phyloP scores from a whole-genome alignment of 2,888 invertebrate genomes.

The Ennomos quercinarius region DNA sequence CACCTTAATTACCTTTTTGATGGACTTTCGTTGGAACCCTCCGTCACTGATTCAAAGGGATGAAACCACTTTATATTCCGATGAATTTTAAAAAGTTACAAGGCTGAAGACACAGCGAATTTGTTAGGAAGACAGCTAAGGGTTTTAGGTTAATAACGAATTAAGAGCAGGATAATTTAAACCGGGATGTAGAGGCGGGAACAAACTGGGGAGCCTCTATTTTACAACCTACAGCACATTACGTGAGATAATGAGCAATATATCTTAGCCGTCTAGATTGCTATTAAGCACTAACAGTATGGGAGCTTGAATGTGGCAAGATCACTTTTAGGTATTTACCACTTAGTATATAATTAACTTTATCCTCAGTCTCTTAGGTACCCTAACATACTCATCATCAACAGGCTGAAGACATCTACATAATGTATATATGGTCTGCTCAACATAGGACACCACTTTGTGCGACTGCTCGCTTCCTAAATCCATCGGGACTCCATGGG shows the following conservation, averaged over 20 bases:
- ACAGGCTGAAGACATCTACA: too few relatives aligned
- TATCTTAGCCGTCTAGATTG: conserved; percentile 43
- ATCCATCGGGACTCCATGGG: too few relatives aligned
- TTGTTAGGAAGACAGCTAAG: conserved; percentile 12
- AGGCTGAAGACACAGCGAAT: conserved; percentile 31
- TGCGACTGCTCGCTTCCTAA: too few relatives aligned
- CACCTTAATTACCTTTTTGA: conserved; percentile 72
- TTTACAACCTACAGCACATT: conserved; percentile 40
- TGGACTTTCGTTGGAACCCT: conserved; percentile 57
- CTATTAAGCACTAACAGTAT: conserved; percentile 4
- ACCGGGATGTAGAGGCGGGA: conserved; percentile 9
- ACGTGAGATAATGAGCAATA: conserved; percentile 49
- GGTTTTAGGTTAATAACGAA: conserved; percentile 21
- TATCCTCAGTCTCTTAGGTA: too few relatives aligned
- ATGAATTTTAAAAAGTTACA: conserved; percentile 52
- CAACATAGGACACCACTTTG: too few relatives aligned
- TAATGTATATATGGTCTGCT: too few relatives aligned
- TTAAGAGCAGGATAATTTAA: conserved; percentile 34
- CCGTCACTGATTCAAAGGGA: conserved; percentile 51
- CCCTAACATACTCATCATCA: too few relatives aligned
- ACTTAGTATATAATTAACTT: too few relatives aligned
- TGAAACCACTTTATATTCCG: conserved; percentile 59
- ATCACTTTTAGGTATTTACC: too few relatives aligned
- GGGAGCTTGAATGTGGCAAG: not conserved
- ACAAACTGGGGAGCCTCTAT: conserved; percentile 22